phyloP scores from a whole-genome alignment of 2,797 vertebrate genomes.

The Manis pentadactyla region DNA sequence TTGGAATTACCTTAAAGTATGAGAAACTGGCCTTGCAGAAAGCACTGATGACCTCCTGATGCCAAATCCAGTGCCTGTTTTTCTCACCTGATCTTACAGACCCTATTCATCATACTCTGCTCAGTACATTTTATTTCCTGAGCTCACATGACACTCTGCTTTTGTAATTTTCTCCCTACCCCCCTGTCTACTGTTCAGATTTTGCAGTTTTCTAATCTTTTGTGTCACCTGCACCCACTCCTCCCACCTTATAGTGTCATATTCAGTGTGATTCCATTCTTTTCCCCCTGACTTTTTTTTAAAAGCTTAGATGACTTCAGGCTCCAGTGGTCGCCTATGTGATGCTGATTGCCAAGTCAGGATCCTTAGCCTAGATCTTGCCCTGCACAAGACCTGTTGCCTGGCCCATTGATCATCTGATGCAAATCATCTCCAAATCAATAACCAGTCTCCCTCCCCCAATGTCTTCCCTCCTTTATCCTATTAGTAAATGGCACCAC shows the following conservation, averaged over 20 bases:
- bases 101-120: not conserved
- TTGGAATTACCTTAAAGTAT: not conserved
- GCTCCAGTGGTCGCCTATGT: not conserved
- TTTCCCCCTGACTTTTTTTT: too few species aligned
- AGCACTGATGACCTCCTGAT: not conserved
- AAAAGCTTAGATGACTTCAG: not conserved
- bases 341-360: not conserved
- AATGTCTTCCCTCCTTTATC: not conserved
- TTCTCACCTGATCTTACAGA: not conserved
- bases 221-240: not conserved
- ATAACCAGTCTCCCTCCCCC: not conserved
- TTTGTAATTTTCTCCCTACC: not conserved
- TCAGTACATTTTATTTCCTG: not conserved
- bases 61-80: not conserved
- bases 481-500: not conserved
- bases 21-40: not conserved
- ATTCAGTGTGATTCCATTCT: not conserved
- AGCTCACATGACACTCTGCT: not conserved
- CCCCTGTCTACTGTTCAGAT: not conserved
- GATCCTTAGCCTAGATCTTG: not conserved
- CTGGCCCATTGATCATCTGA: not conserved
- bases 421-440: not conserved
- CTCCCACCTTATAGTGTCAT: not conserved
- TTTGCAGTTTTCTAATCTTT: not conserved
- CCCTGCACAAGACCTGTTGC: not conserved